phyloP scores from a whole-genome alignment of 2,888 invertebrate genomes.

The Chrysodeixis includens region DNA sequence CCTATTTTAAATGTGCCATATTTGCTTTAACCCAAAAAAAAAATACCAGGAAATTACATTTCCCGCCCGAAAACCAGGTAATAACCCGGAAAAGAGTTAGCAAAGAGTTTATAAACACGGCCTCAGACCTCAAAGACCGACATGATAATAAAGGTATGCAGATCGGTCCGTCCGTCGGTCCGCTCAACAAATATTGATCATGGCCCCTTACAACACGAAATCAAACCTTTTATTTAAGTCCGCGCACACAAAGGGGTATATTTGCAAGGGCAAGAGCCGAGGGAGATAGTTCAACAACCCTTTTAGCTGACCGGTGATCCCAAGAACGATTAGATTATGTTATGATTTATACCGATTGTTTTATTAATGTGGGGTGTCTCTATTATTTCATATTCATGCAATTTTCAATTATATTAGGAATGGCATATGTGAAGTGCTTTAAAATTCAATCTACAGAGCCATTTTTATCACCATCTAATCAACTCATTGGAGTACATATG shows the following conservation, averaged over 20 bases:
- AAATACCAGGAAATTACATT: background rate
- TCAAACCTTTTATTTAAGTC: slow-evolving; percentile 90
- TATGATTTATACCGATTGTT: slow-evolving; percentile 57
- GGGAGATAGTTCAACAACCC: slow-evolving; percentile 88
- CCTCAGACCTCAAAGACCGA: slow-evolving; percentile 52
- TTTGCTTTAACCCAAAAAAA: no score
- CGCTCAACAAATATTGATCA: slow-evolving; percentile 84
- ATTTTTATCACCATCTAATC: no score
- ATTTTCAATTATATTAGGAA: background rate
- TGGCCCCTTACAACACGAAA: slow-evolving; percentile 87
- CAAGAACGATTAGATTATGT: slow-evolving; percentile 71
- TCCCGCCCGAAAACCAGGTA: background rate
- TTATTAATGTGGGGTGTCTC: slow-evolving; percentile 16
- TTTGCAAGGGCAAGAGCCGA: slow-evolving; percentile 72
- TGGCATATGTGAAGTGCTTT: background rate
- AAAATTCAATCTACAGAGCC: background rate
- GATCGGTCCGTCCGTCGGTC: slow-evolving; percentile 73
- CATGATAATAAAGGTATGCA: slow-evolving; percentile 83
- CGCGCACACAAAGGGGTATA: slow-evolving; percentile 81
- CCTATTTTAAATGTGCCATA: no score
- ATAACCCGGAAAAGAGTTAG: slow-evolving; percentile 29
- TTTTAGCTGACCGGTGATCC: slow-evolving; percentile 82
- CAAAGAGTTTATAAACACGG: slow-evolving; percentile 37
- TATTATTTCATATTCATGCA: background rate
- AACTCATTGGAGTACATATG: no score